Evolutionary conservation across 2,797 vertebrate genomes (phyloP), one percentile per base, ranked within the genome.

Genomic region (Leuciscus waleckii): DNA sequence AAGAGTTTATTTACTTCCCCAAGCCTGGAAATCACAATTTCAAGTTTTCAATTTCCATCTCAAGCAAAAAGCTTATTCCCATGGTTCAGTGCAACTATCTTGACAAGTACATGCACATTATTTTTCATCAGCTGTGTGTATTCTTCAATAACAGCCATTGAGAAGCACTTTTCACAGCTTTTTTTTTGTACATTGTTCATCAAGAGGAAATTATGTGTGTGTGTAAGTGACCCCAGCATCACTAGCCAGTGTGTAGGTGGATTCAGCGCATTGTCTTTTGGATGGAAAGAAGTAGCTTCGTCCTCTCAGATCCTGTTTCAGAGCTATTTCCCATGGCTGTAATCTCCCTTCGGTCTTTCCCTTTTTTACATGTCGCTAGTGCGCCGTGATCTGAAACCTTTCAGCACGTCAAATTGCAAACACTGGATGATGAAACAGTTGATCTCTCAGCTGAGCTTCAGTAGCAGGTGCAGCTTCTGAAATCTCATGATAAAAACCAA

Each of bases 251-350:
- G 29, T 37, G 49, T 75, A 19, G 73, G 29, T 35, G 46, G 26
- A 4, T 56, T 37, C 7, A 76, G 13, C 21, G 7, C 65, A 26
- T 58, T 65, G 63, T 61, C 13, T 71, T 79, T n/a, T 79, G 58
- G 56, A 58, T 77, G 46, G 37, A 86, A 82, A 54, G 70, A 17
- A 32, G 43, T 51, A 49, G 37, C 26, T 32, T 76, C 6, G 78
- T 68, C 51, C 54, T 87, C 61, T 87, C 76, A 80, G 56, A 84
- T 79, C 76, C 81, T 73, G 58, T 79, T 87, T 87, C 75, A 56
- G 21, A 65, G 21, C 14, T 70, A 21, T 23, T 70, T 84, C 83
- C 82, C 51, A 65, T 76, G 14, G 3, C 56, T n/a, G 65, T 76
- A 81, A 69, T 84, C 49, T 51, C 82, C 82, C 79, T 29, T 17